Base-by-base conservation (phyloP, 1,140 invertebrate genomes). In the Zaprionus capensis region DNA sequence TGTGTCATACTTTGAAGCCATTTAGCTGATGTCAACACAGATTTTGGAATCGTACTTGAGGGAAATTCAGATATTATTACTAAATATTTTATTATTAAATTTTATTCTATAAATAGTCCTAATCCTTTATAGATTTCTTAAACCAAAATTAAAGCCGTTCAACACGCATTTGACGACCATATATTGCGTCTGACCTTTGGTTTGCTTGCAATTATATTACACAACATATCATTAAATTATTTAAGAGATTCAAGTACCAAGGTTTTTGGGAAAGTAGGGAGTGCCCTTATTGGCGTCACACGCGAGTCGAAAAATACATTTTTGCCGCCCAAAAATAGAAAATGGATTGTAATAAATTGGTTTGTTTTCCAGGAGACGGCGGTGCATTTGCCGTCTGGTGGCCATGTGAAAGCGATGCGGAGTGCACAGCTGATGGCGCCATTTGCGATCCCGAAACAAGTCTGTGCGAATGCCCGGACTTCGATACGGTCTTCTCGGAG, bases 341-440 rank as follows among this genome's bases (percentile, higher is more conserved):
- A 67, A 46, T 61, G 11, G 24, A 26, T 46, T 44, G 1, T 46
- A n/a, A 17, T 46, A 17, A 44, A 44, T 44, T 7, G 41, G n/a
- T 44, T 46, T n/a, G n/a, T 20, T 17, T 41, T 17, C 24, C 53
- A 87, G 84, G 84, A 61, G 74, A 63, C 58, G 78, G 81, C 59
- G 84, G 81, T 76, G 84, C 61, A 51, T 68, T 67, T 69, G 91
- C 87, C 58, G 75, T 88, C 38, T 68, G 81, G 73, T 92, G 92
- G 92, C 83, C 92, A 91, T 92, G 92, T 91, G 80, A 87, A 71
- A 77, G 59, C 59, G 61, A 81, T 56, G 65, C 20, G 41, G 92
- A 92, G 61, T 92, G 92, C 80, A 91, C 85, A 75, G 86, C 91
- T 71, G 73, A 77, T 56, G 77, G 81, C 62, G 78, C 91, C 68